phyloP scores from a whole-genome alignment of 2,113 vertebrate genomes.

The Loxodonta africana region DNA sequence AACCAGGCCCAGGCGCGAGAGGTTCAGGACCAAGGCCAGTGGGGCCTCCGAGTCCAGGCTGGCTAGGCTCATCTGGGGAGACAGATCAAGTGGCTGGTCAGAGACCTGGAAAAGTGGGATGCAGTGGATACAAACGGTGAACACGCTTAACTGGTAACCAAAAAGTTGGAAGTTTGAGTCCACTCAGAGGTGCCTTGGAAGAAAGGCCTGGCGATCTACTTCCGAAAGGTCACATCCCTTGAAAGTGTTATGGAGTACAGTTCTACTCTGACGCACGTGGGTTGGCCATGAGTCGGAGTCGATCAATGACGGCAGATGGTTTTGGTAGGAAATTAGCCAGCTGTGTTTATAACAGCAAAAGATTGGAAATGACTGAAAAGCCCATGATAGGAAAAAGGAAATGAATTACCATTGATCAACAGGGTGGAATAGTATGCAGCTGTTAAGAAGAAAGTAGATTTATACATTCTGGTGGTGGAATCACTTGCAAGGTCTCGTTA shows the following conservation, averaged over 20 bases:
- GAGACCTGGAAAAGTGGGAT: background rate
- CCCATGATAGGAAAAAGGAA: too few species aligned
- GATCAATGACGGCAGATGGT: background rate
- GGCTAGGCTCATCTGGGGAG: constrained; percentile 92
- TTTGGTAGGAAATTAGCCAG: background rate
- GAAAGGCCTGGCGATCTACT: background rate
- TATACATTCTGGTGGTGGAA: background rate
- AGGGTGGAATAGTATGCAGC: background rate
- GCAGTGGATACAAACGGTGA: background rate
- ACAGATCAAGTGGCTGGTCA: background rate
- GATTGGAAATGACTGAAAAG: background rate
- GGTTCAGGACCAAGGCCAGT: constrained; percentile 92
- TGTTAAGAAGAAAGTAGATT: background rate
- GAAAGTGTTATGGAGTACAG: too few species aligned
- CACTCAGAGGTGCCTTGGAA: background rate
- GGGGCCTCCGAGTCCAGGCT: constrained; percentile 92
- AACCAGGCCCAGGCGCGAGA: constrained; percentile 89
- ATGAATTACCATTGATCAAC: background rate
- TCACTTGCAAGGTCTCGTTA: background rate
- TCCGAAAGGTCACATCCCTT: background rate
- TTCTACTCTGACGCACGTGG: too few species aligned
- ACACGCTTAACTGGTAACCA: background rate
- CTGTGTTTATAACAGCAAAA: too few species aligned
- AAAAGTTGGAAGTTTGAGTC: background rate
- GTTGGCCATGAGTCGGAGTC: background rate